Evolutionary conservation across 2,797 vertebrate species (phyloP).

Genomic region (Menidia menidia): DNA sequence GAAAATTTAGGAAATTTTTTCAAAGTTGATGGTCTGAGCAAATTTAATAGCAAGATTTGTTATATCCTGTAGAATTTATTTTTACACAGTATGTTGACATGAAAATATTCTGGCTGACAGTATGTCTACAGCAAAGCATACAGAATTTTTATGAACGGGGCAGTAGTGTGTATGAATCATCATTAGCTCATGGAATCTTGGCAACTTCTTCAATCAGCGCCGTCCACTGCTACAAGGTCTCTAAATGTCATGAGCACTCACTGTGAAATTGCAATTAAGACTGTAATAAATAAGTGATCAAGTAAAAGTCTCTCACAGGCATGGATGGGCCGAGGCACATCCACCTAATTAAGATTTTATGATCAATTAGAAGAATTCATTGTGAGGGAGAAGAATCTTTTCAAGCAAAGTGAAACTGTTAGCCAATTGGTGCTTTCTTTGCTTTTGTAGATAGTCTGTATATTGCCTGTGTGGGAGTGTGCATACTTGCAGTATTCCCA

Average conservation of each 20-base stretch:
- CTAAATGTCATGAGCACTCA: constrained; percentile 82
- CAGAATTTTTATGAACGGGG: neutral
- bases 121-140: neutral
- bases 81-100: constrained; percentile 6
- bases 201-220: constrained; percentile 58
- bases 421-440: constrained; percentile 12
- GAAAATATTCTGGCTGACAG: neutral
- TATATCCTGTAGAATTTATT: neutral
- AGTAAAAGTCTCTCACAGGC: constrained; percentile 58
- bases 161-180: constrained; percentile 6
- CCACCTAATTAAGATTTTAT: constrained; percentile 80
- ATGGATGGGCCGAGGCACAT: constrained; percentile 60
- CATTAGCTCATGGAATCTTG: constrained; percentile 17
- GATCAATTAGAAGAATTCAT: constrained; percentile 67
- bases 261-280: constrained; percentile 85
- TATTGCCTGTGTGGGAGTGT: constrained; percentile 1
- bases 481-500: neutral
- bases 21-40: too few species aligned
- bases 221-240: constrained; percentile 77
- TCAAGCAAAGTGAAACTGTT: constrained; percentile 21
- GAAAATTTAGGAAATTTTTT: too few species aligned
- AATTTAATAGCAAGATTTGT: neutral
- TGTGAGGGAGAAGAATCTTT: constrained; percentile 43
- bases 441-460: neutral
- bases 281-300: constrained; percentile 76